A percentile compares a stretch with the other conserved stretches of the same genome.
Evolutionary conservation across 1,140 invertebrate genomes (phyloP).

Genomic region (Drosophila kohkoa): DNA sequence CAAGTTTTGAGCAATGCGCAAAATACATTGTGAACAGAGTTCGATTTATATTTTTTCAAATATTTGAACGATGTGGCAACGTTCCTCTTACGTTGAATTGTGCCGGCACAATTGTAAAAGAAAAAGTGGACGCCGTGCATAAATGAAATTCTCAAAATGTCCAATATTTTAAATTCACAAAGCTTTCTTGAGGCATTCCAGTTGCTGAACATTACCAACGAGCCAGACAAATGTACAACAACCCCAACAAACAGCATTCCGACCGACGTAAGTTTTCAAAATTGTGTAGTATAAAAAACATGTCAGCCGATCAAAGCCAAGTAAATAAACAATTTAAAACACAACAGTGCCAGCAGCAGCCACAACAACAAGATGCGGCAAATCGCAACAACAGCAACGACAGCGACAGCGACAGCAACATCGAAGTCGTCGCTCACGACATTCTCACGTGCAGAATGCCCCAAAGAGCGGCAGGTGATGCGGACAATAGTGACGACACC

Average conservation of each 20-base stretch:
- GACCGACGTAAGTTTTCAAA: too few species aligned
- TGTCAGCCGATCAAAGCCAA: background rate
- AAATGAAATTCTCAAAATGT: slow-evolving; percentile 27
- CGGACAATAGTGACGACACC: slow-evolving; percentile 49
- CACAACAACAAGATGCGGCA: slow-evolving; percentile 18
- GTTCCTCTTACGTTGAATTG: background rate
- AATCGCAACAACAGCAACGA: slow-evolving; percentile 6
- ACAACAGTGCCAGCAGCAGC: slow-evolving; percentile 26
- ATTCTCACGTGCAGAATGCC: slow-evolving; percentile 46
- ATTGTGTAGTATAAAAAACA: too few species aligned
- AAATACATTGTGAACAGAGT: too few species aligned
- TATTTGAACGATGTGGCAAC: background rate
- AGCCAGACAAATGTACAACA: background rate
- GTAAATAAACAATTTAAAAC: slow-evolving; percentile 27
- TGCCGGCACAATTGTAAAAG: slow-evolving; percentile 22
- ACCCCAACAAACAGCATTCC: background rate
- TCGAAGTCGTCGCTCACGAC: slow-evolving; percentile 7
- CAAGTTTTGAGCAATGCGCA: too few species aligned
- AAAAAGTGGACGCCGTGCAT: background rate
- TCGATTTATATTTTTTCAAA: too few species aligned
- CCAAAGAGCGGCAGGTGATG: slow-evolving; percentile 46
- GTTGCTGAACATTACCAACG: background rate
- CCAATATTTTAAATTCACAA: background rate
- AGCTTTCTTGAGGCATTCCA: slow-evolving; percentile 1
- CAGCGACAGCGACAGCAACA: too few species aligned